phyloP scores from a whole-genome alignment of 2,113 vertebrate species.

The Antechinus stuartii region DNA sequence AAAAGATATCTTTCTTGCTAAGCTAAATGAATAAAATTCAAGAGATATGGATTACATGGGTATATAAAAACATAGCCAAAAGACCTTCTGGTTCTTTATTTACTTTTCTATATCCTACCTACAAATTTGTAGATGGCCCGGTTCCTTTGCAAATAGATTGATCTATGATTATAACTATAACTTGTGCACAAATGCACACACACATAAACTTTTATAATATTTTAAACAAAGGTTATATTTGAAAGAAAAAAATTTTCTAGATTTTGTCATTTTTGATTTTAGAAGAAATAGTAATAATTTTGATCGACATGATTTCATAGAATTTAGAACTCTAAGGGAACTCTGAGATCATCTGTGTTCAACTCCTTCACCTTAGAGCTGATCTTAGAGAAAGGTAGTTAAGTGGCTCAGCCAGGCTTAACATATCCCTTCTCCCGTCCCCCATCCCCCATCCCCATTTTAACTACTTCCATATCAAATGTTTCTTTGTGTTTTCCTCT shows the following conservation, averaged over 20 bases:
- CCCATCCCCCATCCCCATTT: too few relatives aligned
- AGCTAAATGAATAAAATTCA: background rate
- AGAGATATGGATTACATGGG: background rate
- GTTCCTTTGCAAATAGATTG: background rate
- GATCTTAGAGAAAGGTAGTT: background rate
- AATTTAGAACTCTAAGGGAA: background rate
- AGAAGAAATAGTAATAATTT: background rate
- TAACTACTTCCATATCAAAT: background rate
- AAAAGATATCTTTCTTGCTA: background rate
- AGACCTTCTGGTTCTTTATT: background rate
- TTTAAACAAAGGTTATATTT: background rate
- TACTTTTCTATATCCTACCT: background rate
- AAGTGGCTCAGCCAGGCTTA: background rate
- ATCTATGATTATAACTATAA: background rate
- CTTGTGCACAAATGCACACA: background rate
- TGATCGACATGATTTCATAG: background rate
- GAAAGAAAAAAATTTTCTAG: background rate
- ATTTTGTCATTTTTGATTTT: background rate
- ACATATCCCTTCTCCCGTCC: background rate
- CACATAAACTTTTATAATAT: background rate
- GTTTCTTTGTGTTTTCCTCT: background rate
- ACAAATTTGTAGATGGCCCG: background rate
- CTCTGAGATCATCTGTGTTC: background rate
- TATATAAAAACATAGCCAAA: background rate
- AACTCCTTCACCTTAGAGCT: conserved; percentile 6